Base-by-base conservation (phyloP, 2,797 vertebrate genomes). In the Urophycis tenuis region DNA sequence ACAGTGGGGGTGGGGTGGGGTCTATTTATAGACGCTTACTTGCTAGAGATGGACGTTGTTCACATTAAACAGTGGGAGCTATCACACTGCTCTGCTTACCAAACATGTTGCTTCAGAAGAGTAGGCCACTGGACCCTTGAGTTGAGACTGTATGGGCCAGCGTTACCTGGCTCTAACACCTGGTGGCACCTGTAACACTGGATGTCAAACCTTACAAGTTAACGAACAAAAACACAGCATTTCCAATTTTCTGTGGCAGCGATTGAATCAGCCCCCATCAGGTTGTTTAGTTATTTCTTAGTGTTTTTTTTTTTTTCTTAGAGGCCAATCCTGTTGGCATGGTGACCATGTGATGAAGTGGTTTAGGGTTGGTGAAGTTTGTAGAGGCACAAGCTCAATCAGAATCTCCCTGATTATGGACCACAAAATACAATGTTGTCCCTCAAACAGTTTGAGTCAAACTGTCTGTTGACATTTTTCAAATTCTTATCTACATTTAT, bases 21-120 rank as follows among this genome's bases (percentile, higher is more conserved):
- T n/a, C 79, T 86, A 80, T 84, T 83, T 78, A 81, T 82, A 86
- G 83, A 80, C 39, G 60, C 77, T 76, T 74, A 76, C 69, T 81
- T 67, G 73, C 75, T 41, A 45, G 72, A 41, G 29, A 31, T 29
- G 25, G 25, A 41, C 67, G 78, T 71, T 19, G 15, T 53, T 22
- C 69, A 29, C 60, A 19, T 33, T 33, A 25, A 25, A 34, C 31
- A 33, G 60, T 67, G 60, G n/a, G n/a, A 60, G 11, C 17, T 60
- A 60, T n/a, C 60, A 11, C n/a, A 64, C 53, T 64, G 53, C 53
- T n/a, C 5, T 5, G 19, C 49, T n/a, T 60, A 25, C 53, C 60
- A 67, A 29, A 67, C 60, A 10, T 25, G 60, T 67, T 67, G 60
- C 60, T 29, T 11, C 29, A 29, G 25, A 29, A 29, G n/a, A 60